Evolutionary conservation across 2,113 vertebrate species (phyloP).

Genomic region (Cochlearius cochlearius): DNA sequence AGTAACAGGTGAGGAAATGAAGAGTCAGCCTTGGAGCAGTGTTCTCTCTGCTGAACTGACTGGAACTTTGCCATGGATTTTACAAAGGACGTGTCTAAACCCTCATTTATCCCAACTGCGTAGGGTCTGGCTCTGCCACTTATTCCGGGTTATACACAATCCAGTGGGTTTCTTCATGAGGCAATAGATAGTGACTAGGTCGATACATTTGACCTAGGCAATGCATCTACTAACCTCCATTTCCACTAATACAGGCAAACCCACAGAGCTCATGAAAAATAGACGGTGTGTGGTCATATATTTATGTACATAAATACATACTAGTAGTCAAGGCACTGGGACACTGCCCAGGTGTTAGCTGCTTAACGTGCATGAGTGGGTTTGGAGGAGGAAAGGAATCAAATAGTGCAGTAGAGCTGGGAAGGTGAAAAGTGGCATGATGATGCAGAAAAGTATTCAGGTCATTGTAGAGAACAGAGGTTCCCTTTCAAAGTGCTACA

Average conservation of each 20-base stretch:
- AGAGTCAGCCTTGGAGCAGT: not conserved
- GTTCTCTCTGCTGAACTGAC: not conserved
- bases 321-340: not conserved
- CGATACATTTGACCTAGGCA: not conserved
- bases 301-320: not conserved
- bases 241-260: not conserved
- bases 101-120: not conserved
- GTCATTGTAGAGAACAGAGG: not conserved
- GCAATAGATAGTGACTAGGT: not conserved
- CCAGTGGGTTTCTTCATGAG: not conserved
- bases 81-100: not conserved
- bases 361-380: not conserved
- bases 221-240: not conserved
- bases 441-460: not conserved
- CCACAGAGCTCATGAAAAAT: not conserved
- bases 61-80: not conserved
- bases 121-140: not conserved
- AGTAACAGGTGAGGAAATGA: not conserved
- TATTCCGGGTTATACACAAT: not conserved
- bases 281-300: not conserved
- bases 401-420: not conserved
- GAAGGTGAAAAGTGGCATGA: not conserved
- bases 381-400: not conserved
- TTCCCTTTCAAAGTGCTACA: not conserved
- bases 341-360: not conserved